These are phyloP conservation scores for Hirtodrosophila histrioides DNA, from an alignment of 2,888 invertebrate genomes.

Conservation along the genomic window DNA sequence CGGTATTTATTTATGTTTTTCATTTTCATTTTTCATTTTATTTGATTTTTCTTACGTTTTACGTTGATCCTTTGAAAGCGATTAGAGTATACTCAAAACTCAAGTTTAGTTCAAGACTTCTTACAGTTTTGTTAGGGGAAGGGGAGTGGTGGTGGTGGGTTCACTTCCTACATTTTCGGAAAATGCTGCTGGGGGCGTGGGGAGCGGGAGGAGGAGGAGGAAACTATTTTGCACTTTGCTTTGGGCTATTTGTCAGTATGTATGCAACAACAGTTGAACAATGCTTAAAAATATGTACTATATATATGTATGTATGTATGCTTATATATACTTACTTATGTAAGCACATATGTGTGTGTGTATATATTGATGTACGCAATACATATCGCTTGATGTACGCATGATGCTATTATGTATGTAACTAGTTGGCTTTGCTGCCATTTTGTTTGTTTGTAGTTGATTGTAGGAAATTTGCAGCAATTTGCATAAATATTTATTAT, in stretches of 20 bases:
- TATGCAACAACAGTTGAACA: conserved; percentile 53
- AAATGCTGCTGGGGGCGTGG: conserved; percentile 17
- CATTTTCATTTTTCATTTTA: background rate
- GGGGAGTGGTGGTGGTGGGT: conserved; percentile 53
- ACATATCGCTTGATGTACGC: conserved; percentile 8
- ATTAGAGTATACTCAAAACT: conserved; percentile 10
- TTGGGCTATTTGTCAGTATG: conserved; percentile 38
- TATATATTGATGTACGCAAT: conserved; percentile 9
- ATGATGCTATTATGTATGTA: conserved; percentile 14
- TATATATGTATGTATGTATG: conserved; percentile 7
- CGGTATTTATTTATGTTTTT: conserved; percentile 26
- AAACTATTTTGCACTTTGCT: conserved; percentile 23
- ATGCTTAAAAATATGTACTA: conserved; percentile 31
- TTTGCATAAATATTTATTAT: conserved; percentile 41
- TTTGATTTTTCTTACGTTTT: conserved; percentile 14
- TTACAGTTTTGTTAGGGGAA: background rate
- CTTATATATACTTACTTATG: conserved; percentile 9
- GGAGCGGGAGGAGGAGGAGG: conserved; percentile 2
- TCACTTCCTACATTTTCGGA: conserved; percentile 14
- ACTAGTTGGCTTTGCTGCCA: conserved; percentile 1
- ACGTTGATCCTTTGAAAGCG: conserved; percentile 34
- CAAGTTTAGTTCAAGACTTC: conserved; percentile 23
- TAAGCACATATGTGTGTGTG: background rate
- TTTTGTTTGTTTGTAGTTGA: conserved; percentile 48
- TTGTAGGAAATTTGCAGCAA: conserved; percentile 68